These are phyloP conservation scores for Dynastes grantii DNA, from an alignment of 2,888 invertebrate species.

Conservation along the genomic window DNA sequence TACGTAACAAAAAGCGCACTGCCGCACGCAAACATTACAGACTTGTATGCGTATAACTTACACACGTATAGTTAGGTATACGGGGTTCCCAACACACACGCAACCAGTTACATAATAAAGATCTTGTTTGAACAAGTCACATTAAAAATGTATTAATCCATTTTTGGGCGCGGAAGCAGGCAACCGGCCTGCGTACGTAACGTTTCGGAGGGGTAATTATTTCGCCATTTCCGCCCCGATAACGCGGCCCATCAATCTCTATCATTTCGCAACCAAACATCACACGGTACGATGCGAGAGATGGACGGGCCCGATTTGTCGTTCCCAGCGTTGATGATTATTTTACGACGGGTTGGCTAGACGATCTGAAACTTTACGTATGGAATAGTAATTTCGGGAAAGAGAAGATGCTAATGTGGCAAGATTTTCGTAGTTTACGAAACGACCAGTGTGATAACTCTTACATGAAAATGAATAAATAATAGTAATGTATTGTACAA, in stretches of 20 bases:
- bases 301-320: slow-evolving; percentile 22
- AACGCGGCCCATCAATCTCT: slow-evolving; percentile 67
- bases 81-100: slow-evolving; percentile 47
- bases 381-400: no score
- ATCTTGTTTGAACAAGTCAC: slow-evolving; percentile 68
- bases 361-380: neutral
- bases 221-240: slow-evolving; percentile 69
- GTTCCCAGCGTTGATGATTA: slow-evolving; percentile 18
- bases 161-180: slow-evolving; percentile 64
- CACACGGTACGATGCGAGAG: slow-evolving; percentile 35
- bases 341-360: slow-evolving; percentile 26
- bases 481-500: no score
- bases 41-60: slow-evolving; percentile 9
- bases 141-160: slow-evolving; percentile 72
- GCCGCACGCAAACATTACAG: slow-evolving; percentile 21
- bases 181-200: slow-evolving; percentile 19
- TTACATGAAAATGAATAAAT: no score
- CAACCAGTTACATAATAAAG: slow-evolving; percentile 64
- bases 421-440: no score
- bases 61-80: slow-evolving; percentile 3
- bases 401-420: no score
- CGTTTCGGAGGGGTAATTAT: slow-evolving; percentile 67
- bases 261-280: slow-evolving; percentile 68
- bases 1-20: slow-evolving; percentile 34
- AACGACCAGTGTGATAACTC: no score